phyloP scores from a whole-genome alignment of 2,888 invertebrate species.

The Rhingia rostrata region DNA sequence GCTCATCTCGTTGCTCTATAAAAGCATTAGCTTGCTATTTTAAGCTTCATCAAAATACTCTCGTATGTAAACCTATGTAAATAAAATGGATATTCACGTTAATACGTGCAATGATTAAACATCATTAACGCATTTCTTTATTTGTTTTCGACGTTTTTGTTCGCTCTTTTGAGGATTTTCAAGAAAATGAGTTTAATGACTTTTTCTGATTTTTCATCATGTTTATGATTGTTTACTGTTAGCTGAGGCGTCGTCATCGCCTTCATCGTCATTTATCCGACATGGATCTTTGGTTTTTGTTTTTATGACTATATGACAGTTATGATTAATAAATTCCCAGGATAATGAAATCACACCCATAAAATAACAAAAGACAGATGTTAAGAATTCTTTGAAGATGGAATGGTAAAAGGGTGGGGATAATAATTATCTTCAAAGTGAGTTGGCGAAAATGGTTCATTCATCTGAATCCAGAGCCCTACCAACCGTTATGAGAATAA shows the following conservation, averaged over 20 bases:
- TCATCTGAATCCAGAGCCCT: too few relatives aligned
- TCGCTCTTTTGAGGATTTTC: slow-evolving; percentile 5
- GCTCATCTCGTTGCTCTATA: neutral
- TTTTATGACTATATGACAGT: too few relatives aligned
- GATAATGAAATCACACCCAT: too few relatives aligned
- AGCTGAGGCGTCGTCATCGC: slow-evolving; percentile 7
- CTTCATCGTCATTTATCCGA: neutral
- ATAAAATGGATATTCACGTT: slow-evolving; percentile 55
- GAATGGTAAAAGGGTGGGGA: too few relatives aligned
- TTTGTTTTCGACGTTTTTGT: slow-evolving; percentile 19
- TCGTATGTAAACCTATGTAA: slow-evolving; percentile 18
- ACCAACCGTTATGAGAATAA: too few relatives aligned
- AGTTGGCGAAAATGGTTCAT: too few relatives aligned
- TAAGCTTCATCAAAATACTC: slow-evolving; percentile 41
- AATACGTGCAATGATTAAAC: slow-evolving; percentile 54
- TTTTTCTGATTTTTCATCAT: slow-evolving; percentile 34
- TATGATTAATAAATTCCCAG: too few relatives aligned
- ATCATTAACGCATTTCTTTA: slow-evolving; percentile 54
- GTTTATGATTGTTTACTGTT: slow-evolving; percentile 29
- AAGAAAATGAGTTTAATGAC: slow-evolving; percentile 65
- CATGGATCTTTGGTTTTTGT: neutral
- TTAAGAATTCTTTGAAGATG: too few relatives aligned
- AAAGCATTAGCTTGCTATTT: slow-evolving; percentile 63
- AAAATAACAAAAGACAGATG: too few relatives aligned
- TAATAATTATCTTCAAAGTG: too few relatives aligned